Conservation (phyloP, 92 coral and sea anemone species). For the Anthopleura xanthogrammica region DNA sequence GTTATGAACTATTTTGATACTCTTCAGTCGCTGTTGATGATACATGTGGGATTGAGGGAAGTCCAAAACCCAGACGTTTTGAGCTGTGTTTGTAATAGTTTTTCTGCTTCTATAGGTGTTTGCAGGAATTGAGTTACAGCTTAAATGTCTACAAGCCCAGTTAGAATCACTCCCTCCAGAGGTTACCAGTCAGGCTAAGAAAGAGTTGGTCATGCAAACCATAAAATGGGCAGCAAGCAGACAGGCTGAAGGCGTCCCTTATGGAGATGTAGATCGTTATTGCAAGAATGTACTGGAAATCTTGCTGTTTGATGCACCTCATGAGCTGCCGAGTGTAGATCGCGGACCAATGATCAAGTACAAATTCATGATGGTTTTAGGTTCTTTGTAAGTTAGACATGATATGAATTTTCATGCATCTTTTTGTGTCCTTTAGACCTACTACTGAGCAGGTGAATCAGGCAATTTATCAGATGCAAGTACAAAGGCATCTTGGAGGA, state of each 20-base stretch:
- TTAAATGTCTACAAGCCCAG: constrained; percentile 30
- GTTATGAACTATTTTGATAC: not conserved
- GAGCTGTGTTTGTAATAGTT: too few species aligned
- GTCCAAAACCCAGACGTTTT: too few species aligned
- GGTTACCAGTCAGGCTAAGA: not conserved
- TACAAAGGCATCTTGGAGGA: too few species aligned
- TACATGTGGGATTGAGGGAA: too few species aligned
- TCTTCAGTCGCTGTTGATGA: too few species aligned
- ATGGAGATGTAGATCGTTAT: constrained; percentile 27
- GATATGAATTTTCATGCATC: too few species aligned
- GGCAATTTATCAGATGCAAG: too few species aligned
- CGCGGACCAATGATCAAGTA: not conserved
- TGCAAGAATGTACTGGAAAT: constrained; percentile 38
- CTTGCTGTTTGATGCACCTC: constrained; percentile 4
- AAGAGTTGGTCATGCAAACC: constrained; percentile 21
- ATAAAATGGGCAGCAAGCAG: constrained; percentile 32
- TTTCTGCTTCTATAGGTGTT: too few species aligned
- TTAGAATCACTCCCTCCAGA: constrained; percentile 32
- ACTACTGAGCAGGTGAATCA: too few species aligned
- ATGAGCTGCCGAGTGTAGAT: constrained; percentile 16
- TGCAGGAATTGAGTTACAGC: constrained; percentile 32
- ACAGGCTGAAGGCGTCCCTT: constrained; percentile 7
- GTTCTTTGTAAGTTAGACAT: too few species aligned
- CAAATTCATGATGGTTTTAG: too few species aligned
- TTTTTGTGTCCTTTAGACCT: too few species aligned